Percentiles rank a stretch among this genome's conserved stretches.
These are phyloP conservation scores for Oreochromis spilurus DNA, from an alignment of 2,113 vertebrate genomes.

Conservation along the genomic window DNA sequence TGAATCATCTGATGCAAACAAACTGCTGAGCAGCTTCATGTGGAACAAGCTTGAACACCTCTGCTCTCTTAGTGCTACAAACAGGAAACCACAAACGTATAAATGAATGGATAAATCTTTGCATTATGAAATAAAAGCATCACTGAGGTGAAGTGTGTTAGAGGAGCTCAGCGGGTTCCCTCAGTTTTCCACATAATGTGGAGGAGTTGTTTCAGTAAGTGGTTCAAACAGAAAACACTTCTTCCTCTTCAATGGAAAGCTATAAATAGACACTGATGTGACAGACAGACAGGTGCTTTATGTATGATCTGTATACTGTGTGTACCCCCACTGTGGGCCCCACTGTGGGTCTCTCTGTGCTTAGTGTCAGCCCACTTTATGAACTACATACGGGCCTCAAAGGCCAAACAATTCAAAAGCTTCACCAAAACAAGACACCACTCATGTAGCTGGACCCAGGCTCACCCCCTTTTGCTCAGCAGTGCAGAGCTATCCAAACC, in stretches of 20 bases:
- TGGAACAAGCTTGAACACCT: neutral
- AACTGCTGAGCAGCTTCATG: neutral
- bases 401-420: neutral
- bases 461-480: neutral
- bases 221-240: neutral
- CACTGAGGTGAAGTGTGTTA: accelerated
- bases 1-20: neutral
- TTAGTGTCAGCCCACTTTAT: neutral
- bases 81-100: neutral
- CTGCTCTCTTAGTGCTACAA: neutral
- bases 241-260: neutral
- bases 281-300: neutral
- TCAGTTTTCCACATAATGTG: neutral
- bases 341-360: neutral
- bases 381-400: neutral
- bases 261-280: neutral
- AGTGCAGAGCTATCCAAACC: neutral
- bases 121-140: neutral
- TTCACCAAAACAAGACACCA: neutral
- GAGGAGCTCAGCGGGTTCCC: neutral
- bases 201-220: neutral
- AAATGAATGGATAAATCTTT: neutral
- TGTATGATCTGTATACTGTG: neutral
- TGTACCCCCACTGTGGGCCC: neutral
- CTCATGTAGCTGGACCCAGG: neutral